phyloP scores from a whole-genome alignment of 2,797 vertebrate genomes.

The Sebastes dallii region DNA sequence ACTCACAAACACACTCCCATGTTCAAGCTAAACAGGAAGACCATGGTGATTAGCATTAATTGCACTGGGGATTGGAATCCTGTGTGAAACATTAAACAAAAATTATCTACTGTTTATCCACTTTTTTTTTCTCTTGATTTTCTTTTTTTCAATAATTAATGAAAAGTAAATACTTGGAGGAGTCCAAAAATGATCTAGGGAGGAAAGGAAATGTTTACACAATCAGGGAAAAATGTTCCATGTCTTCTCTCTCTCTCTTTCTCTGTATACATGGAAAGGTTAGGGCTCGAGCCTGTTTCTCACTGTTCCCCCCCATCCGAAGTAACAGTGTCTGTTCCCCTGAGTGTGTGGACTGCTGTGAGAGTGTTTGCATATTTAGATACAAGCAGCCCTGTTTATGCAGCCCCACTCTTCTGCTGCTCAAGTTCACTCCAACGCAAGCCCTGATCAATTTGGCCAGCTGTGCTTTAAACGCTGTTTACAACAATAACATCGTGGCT shows the following conservation, averaged over 20 bases:
- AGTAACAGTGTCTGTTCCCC: constrained; percentile 90
- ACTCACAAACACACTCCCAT: constrained; percentile 79
- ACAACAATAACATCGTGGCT: constrained; percentile 91
- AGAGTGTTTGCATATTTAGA: constrained; percentile 96
- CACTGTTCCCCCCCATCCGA: constrained; percentile 88
- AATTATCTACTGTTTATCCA: constrained; percentile 91
- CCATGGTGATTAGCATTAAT: constrained; percentile 91
- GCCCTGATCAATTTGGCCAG: constrained; percentile 95
- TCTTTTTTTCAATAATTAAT: constrained; percentile 91
- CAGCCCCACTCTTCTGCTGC: constrained; percentile 88
- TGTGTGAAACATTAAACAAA: constrained; percentile 95
- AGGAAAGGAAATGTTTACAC: constrained; percentile 93
- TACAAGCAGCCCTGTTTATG: constrained; percentile 89
- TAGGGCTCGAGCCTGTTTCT: constrained; percentile 86
- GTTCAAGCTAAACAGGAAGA: constrained; percentile 91
- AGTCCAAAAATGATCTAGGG: constrained; percentile 89
- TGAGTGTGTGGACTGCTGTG: constrained; percentile 83
- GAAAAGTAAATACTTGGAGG: constrained; percentile 94
- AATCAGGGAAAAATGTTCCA: constrained; percentile 82
- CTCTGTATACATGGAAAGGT: constrained; percentile 88
- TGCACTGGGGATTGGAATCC: constrained; percentile 86
- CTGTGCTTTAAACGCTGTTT: constrained; percentile 93
- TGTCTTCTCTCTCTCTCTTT: constrained; percentile 68
- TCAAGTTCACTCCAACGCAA: constrained; percentile 89
- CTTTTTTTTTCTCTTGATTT: constrained; percentile 67